Conservation (phyloP, 2,797 vertebrate genomes). For the Oophaga sylvatica region DNA sequence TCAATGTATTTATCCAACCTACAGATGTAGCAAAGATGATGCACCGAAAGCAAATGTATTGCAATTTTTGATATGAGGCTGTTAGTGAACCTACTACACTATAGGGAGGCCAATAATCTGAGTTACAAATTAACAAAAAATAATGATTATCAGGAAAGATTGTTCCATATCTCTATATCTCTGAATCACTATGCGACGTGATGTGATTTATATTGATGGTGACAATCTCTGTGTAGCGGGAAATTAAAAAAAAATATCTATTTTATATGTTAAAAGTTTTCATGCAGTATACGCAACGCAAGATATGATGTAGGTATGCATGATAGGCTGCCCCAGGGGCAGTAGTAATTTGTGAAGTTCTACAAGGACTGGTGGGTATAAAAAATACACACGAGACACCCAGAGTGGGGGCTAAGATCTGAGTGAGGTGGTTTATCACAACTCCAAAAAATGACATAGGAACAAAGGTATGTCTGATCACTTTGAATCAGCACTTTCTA, state of each 20-base stretch:
- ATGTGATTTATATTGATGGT: too few species aligned
- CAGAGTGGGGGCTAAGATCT: background rate
- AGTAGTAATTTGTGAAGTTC: background rate
- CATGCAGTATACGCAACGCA: background rate
- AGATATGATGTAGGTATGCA: too few species aligned
- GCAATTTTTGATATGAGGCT: background rate
- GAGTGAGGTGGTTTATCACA: constrained; percentile 10
- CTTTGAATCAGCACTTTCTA: constrained; percentile 47
- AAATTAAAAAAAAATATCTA: too few species aligned
- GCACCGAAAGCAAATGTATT: background rate
- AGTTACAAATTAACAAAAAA: background rate
- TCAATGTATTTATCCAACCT: background rate
- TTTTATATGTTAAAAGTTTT: too few species aligned
- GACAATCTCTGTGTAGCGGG: too few species aligned
- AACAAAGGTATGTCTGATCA: constrained; percentile 42
- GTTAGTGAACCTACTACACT: background rate
- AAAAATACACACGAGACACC: background rate
- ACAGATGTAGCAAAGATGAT: background rate
- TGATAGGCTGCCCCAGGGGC: background rate
- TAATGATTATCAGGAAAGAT: background rate
- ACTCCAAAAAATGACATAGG: constrained; percentile 24
- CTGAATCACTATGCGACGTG: too few species aligned
- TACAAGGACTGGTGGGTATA: background rate
- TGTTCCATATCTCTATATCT: too few species aligned
- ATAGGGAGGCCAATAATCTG: background rate